Base-by-base conservation (phyloP, 37 sponge, comb jelly and placozoan genomes). In the Geodia barretti region DNA sequence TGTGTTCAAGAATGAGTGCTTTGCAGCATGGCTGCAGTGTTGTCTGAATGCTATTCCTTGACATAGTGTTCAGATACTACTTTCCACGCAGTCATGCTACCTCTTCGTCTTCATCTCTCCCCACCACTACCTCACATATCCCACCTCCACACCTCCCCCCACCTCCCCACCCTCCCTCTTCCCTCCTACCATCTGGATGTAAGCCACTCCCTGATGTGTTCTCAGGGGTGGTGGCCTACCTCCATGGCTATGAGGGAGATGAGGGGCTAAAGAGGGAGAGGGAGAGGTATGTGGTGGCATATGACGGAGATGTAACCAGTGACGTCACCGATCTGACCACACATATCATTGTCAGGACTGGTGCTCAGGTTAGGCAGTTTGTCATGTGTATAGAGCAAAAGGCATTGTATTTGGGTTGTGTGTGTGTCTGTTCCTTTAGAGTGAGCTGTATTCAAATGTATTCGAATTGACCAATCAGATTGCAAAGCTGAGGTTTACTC, bases 271-370 rank as follows among this genome's bases (percentile, higher is more conserved):
- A 59, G 69, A 29, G 63, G 60, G 30, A 41, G 9, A 31, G 75
- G 39, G 35, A 40, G 24, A 47, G 90, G 1, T 89, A 79, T 64
- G 64, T 89, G 26, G 65, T 89, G 19, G 90, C 90, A 37, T 89
- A 84, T 43, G 42, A 76, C 34, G 90, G 90, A 34, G 85, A 83
- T 38, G 72, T 84, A 3, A 54, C 62, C 25, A 38, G 39, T 1
- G 34, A 59, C 32, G 37, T 83, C 36, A 41, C 30, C 19, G 40
- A 58, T n/a, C 64, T 23, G 9, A 64, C 68, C 17, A 89, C 90
- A 39, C 90, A 89, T 41, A n/a, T 89, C 11, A n/a, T n/a, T n/a
- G n/a, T n/a, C n/a, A n/a, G n/a, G n/a, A n/a, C n/a, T n/a, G n/a
- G n/a, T n/a, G n/a, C n/a, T n/a, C n/a, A n/a, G n/a, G n/a, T n/a